Conservation (phyloP, 2,113 vertebrate genomes). For the Todiramphus chloris region DNA sequence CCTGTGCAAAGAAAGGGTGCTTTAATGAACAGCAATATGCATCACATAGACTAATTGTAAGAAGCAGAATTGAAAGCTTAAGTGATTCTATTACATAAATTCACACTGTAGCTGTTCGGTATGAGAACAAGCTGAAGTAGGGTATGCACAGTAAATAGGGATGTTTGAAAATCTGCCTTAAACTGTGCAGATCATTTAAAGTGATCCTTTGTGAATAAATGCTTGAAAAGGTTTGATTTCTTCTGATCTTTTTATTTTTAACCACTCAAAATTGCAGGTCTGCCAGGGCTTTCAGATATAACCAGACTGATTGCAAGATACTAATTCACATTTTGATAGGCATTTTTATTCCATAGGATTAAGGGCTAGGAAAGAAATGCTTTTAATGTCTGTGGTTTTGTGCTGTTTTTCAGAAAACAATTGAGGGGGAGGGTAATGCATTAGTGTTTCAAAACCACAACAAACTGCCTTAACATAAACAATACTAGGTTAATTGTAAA, state of each 20-base stretch:
- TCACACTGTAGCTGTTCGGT: not conserved
- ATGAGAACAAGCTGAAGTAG: slow-evolving; percentile 15
- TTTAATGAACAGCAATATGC: slow-evolving; percentile 24
- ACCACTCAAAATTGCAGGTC: not conserved
- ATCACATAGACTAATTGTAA: slow-evolving; percentile 3
- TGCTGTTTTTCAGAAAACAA: not conserved
- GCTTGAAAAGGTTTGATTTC: not conserved
- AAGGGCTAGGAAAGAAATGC: not conserved
- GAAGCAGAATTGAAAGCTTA: not conserved
- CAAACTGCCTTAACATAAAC: not conserved
- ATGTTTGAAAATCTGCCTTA: not conserved
- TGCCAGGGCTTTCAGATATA: not conserved
- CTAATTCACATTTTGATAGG: not conserved
- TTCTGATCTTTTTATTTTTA: not conserved
- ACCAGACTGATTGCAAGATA: not conserved
- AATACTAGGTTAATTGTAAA: not conserved
- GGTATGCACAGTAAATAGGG: not conserved
- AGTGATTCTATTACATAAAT: not conserved
- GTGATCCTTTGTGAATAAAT: not conserved
- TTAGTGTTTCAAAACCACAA: not conserved
- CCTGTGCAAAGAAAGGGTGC: not conserved
- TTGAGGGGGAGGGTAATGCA: not conserved
- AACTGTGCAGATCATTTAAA: slow-evolving; percentile 3
- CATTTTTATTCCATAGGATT: not conserved
- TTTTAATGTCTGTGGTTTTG: not conserved